Evolutionary conservation across 2,888 invertebrate genomes (phyloP).

Genomic region (Gortyna flavago): DNA sequence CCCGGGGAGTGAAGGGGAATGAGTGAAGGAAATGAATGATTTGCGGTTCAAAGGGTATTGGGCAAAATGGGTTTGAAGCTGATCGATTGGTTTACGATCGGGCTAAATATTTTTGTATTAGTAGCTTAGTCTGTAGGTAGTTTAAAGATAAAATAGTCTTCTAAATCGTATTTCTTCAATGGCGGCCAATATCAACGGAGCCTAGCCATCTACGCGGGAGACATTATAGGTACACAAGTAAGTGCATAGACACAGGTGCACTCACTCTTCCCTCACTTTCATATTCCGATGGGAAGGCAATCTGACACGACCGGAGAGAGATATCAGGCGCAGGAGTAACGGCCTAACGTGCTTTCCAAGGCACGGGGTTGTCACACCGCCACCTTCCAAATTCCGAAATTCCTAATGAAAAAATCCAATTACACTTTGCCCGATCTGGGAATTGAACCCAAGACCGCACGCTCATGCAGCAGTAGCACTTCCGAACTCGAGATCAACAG

Average conservation of each 20-base stretch:
- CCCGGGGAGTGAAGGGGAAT: constrained; percentile 8
- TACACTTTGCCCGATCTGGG: neutral
- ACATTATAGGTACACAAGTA: too few relatives aligned
- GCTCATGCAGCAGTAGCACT: too few relatives aligned
- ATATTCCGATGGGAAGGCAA: too few relatives aligned
- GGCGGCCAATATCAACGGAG: neutral
- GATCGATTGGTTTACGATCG: neutral
- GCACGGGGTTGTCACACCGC: too few relatives aligned
- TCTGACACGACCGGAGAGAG: too few relatives aligned
- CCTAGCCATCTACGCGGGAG: neutral
- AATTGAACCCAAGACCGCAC: neutral
- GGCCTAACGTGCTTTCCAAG: too few relatives aligned
- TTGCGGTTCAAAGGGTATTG: neutral
- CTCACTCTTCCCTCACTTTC: too few relatives aligned
- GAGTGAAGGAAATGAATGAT: constrained; percentile 26
- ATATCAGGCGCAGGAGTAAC: too few relatives aligned
- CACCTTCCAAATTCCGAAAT: neutral
- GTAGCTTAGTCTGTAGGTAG: neutral
- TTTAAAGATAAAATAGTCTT: neutral
- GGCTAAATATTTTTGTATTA: neutral
- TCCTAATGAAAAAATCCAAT: neutral
- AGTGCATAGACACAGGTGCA: too few relatives aligned
- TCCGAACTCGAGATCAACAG: too few relatives aligned
- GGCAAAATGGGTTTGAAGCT: neutral
- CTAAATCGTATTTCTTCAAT: neutral